Percentiles rank a stretch among this genome's conserved stretches.
Evolutionary conservation across 2,797 vertebrate species (phyloP).

Genomic region (Cynopterus sphinx): DNA sequence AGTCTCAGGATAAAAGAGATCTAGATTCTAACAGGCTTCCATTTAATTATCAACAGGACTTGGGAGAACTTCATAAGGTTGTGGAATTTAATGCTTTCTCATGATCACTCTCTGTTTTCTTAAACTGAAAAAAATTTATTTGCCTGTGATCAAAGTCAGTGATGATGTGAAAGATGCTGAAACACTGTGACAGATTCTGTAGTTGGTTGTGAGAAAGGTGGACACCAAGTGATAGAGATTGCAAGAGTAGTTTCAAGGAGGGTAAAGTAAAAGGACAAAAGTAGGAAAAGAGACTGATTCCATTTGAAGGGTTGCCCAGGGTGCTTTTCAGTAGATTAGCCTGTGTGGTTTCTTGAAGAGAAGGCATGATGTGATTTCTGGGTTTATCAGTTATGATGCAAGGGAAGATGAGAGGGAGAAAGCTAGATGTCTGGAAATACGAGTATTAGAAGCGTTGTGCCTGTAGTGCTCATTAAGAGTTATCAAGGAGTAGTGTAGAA

Average conservation of each 20-base stretch:
- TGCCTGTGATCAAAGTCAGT: slow-evolving; percentile 17
- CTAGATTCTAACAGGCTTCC: slow-evolving; percentile 23
- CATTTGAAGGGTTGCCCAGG: not conserved
- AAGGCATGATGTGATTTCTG: not conserved
- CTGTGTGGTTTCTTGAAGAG: not conserved
- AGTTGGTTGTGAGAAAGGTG: not conserved
- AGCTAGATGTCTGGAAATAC: not conserved
- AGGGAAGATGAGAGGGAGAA: not conserved
- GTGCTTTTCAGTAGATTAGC: not conserved
- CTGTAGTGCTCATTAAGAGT: not conserved
- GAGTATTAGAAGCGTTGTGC: not conserved
- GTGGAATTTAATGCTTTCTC: slow-evolving; percentile 34
- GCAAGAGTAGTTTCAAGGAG: not conserved
- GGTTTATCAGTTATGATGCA: not conserved
- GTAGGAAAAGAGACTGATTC: not conserved
- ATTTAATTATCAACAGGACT: slow-evolving; percentile 51
- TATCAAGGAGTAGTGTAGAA: not conserved
- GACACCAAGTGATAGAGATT: not conserved
- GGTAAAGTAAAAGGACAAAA: not conserved
- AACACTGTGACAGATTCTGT: not conserved
- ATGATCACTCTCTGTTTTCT: not conserved
- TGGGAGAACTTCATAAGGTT: not conserved
- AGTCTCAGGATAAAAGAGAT: not conserved
- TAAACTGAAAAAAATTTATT: slow-evolving; percentile 20
- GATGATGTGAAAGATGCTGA: not conserved